Percentiles rank a stretch among this genome's conserved stretches.
These are phyloP conservation scores for Drosophila yooni DNA, from an alignment of 2,888 invertebrate genomes.

Conservation along the genomic window DNA sequence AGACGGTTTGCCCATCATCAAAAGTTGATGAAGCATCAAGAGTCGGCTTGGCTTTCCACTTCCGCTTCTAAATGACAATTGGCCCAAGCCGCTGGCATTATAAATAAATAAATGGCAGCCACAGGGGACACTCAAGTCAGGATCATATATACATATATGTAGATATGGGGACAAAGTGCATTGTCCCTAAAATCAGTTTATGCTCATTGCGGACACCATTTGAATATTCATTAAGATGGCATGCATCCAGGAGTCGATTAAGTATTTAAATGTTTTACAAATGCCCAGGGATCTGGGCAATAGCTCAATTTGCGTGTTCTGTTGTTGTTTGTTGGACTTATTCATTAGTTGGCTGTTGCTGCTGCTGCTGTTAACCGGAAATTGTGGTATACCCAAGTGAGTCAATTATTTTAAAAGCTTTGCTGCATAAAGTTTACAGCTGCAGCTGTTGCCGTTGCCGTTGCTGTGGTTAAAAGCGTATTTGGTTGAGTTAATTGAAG, in stretches of 20 bases:
- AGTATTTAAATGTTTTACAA: conserved; percentile 64
- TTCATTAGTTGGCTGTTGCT: conserved; percentile 73
- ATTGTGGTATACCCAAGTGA: conserved; percentile 78
- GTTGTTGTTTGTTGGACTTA: conserved; percentile 47
- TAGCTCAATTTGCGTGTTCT: conserved; percentile 20
- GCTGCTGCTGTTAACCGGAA: conserved; percentile 77
- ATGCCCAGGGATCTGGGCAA: conserved; percentile 41
- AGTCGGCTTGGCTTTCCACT: conserved; percentile 45
- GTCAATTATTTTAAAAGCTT: conserved; percentile 83
- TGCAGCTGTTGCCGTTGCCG: conserved; percentile 26
- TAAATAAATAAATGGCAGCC: conserved; percentile 46
- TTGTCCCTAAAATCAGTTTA: conserved; percentile 32
- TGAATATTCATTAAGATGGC: conserved; percentile 70
- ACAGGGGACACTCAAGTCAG: conserved; percentile 17
- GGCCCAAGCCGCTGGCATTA: conserved; percentile 51
- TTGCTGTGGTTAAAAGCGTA: conserved; percentile 61
- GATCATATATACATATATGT: not conserved
- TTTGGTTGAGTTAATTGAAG: conserved; percentile 68
- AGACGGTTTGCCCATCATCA: not conserved
- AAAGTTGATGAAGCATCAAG: conserved; percentile 38
- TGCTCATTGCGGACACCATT: conserved; percentile 37
- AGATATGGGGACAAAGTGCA: conserved; percentile 2
- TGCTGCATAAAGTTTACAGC: conserved; percentile 69
- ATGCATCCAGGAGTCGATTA: conserved; percentile 70
- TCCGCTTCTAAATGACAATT: conserved; percentile 55